Evolutionary conservation across 2,888 invertebrate species (phyloP).

Genomic region (Orthosia gracilis): DNA sequence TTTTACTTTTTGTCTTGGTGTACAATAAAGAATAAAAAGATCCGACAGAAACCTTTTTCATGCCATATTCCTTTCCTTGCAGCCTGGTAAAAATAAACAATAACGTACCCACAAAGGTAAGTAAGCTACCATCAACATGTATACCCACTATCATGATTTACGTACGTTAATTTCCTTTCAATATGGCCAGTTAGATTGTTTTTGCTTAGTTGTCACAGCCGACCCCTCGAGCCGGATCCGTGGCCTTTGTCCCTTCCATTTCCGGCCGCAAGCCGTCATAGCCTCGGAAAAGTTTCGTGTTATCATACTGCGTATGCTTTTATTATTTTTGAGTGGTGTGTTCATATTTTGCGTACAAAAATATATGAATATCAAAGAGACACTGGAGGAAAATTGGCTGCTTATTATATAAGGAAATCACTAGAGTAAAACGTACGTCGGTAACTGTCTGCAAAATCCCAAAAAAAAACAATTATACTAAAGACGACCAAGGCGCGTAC

Average conservation of each 20-base stretch:
- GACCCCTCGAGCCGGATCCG: constrained; percentile 83
- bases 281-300: constrained; percentile 77
- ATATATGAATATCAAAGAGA: background rate
- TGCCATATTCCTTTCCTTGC: background rate
- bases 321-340: constrained; percentile 55
- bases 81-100: background rate
- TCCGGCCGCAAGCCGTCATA: constrained; percentile 84
- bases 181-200: constrained; percentile 72
- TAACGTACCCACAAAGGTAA: background rate
- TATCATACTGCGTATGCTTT: constrained; percentile 68
- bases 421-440: too few species aligned
- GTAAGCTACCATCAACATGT: constrained; percentile 54
- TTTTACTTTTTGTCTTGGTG: too few species aligned
- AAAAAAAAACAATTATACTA: too few species aligned
- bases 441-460: too few species aligned
- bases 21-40: background rate
- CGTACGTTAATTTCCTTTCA: constrained; percentile 80
- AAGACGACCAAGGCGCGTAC: too few species aligned
- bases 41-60: too few species aligned
- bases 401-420: too few species aligned
- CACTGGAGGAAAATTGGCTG: background rate
- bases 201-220: constrained; percentile 76
- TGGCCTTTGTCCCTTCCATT: constrained; percentile 86
- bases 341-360: constrained; percentile 24
- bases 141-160: constrained; percentile 81